Evolutionary conservation across 2,888 invertebrate genomes (phyloP).

Genomic region (Microplitis deprimator): DNA sequence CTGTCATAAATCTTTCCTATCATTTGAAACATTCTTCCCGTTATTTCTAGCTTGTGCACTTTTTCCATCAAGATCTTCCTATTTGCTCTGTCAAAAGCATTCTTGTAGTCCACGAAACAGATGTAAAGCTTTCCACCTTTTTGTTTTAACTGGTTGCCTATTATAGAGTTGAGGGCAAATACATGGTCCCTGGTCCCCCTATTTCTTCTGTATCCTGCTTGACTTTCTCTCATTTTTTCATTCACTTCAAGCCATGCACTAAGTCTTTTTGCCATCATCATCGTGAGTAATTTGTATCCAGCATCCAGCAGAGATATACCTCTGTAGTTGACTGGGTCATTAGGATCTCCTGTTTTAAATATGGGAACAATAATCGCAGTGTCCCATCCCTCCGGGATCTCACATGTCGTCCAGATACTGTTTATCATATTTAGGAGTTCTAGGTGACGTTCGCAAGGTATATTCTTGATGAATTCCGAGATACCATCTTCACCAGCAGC

Average conservation of each 20-base stretch:
- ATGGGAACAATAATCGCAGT: slow-evolving; percentile 40
- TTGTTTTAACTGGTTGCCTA: slow-evolving; percentile 33
- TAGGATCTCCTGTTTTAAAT: slow-evolving; percentile 31
- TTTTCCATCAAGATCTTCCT: slow-evolving; percentile 21
- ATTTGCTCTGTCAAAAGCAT: background rate
- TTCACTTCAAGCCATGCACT: background rate
- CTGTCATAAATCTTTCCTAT: slow-evolving; percentile 22
- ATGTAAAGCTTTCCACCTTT: slow-evolving; percentile 35
- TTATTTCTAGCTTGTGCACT: background rate
- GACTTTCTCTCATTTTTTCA: slow-evolving; percentile 1
- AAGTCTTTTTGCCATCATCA: slow-evolving; percentile 26
- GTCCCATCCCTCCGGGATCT: slow-evolving; percentile 27
- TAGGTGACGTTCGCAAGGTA: too few relatives aligned
- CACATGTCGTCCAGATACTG: slow-evolving; percentile 33
- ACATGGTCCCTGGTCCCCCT: background rate
- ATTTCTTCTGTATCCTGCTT: background rate
- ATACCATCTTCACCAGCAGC: too few relatives aligned
- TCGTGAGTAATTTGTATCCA: slow-evolving; percentile 38
- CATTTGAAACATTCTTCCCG: slow-evolving; percentile 36
- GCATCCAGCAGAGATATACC: slow-evolving; percentile 40
- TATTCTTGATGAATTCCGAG: too few relatives aligned
- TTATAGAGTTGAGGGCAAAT: slow-evolving; percentile 16
- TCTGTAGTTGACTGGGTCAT: slow-evolving; percentile 35
- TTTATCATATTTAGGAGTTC: background rate
- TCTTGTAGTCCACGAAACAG: slow-evolving; percentile 33